Conservation (phyloP, 1,140 invertebrate genomes). For the Musca domestica region DNA sequence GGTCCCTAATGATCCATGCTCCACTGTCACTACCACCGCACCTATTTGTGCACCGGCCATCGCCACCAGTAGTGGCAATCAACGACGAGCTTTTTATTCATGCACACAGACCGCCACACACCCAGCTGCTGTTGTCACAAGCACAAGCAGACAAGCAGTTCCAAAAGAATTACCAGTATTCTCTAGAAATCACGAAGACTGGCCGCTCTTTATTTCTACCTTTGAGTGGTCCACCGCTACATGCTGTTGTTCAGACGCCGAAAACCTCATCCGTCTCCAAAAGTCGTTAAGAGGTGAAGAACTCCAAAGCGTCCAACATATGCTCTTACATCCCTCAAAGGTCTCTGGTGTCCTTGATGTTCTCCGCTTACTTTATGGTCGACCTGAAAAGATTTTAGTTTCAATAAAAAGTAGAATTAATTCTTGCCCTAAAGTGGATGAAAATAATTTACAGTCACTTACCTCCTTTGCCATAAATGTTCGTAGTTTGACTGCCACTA, state of each 20-base stretch:
- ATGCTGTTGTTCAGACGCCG: conserved; percentile 21
- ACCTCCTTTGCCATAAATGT: too few species aligned
- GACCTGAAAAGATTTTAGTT: not conserved
- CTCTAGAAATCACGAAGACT: conserved; percentile 23
- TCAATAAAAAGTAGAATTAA: conserved; percentile 6
- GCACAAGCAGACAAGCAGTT: not conserved
- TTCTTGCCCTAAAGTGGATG: not conserved
- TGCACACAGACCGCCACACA: too few species aligned
- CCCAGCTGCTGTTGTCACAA: not conserved
- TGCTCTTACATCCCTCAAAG: conserved; percentile 6
- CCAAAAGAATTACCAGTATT: conserved; percentile 24
- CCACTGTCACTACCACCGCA: not conserved
- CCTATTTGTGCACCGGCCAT: not conserved
- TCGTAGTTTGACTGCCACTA: too few species aligned
- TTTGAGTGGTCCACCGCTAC: conserved; percentile 22
- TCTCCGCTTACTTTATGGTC: too few species aligned
- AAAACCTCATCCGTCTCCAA: conserved; percentile 24
- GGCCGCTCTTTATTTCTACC: conserved; percentile 21
- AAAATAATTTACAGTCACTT: not conserved
- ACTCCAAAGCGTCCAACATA: conserved; percentile 14
- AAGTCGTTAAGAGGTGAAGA: conserved; percentile 19
- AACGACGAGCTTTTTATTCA: too few species aligned
- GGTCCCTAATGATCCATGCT: not conserved
- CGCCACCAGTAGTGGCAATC: not conserved
- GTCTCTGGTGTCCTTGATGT: not conserved